Evolutionary conservation across 2,113 vertebrate genomes (phyloP).

Genomic region (Conger conger): DNA sequence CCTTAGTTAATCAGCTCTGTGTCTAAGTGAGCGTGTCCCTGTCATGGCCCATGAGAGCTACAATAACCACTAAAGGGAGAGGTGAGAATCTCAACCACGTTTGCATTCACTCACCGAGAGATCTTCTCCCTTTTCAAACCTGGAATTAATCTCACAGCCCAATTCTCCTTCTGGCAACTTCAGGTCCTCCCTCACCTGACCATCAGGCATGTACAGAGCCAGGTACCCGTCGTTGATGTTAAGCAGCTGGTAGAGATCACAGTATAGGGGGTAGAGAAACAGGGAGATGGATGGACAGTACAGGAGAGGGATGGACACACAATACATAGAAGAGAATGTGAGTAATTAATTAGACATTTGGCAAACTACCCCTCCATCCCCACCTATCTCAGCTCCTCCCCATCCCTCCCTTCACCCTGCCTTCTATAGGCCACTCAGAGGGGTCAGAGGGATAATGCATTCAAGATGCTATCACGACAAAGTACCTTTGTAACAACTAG

Average conservation of each 20-base stretch:
- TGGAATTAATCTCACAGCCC: slow-evolving; percentile 84
- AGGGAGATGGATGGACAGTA: background rate
- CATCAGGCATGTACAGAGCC: slow-evolving; percentile 83
- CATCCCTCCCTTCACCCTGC: background rate
- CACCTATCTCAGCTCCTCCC: background rate
- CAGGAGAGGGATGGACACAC: background rate
- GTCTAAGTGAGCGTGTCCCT: too few relatives aligned
- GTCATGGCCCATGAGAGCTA: too few relatives aligned
- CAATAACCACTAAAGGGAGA: too few relatives aligned
- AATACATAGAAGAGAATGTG: background rate
- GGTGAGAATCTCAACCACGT: too few relatives aligned
- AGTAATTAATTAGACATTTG: background rate
- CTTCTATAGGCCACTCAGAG: too few relatives aligned
- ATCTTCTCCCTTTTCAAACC: slow-evolving; percentile 82
- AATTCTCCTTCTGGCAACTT: slow-evolving; percentile 84
- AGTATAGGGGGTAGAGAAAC: background rate
- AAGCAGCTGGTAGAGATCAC: slow-evolving; percentile 69
- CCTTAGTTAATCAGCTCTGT: too few relatives aligned
- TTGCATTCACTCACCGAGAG: slow-evolving; percentile 80
- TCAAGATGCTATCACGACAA: too few relatives aligned
- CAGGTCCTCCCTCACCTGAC: slow-evolving; percentile 84
- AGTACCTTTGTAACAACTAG: too few relatives aligned
- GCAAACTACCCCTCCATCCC: background rate
- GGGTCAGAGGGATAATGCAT: too few relatives aligned
- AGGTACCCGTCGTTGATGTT: slow-evolving; percentile 86